Percentiles rank a stretch among this genome's conserved stretches.
Conservation (phyloP, 2,113 vertebrate genomes). For the Pteronura brasiliensis region DNA sequence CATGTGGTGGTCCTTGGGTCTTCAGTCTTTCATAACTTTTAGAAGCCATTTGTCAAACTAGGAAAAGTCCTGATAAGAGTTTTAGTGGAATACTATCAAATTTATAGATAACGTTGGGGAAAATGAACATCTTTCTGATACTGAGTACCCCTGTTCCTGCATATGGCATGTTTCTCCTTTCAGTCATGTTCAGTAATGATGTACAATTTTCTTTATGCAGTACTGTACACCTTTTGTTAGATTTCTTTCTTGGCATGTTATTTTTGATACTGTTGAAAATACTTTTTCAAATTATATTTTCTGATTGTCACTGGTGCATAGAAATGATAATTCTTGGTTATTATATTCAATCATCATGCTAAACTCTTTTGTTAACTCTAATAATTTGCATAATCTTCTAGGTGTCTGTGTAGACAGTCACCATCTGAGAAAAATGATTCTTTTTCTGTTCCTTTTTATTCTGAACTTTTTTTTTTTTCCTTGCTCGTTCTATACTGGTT, state of each 20-base stretch:
- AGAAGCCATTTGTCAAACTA: background rate
- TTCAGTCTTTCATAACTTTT: background rate
- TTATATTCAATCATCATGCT: background rate
- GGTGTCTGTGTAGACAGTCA: background rate
- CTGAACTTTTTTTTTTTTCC: background rate
- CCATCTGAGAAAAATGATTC: background rate
- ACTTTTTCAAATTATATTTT: conserved; percentile 15
- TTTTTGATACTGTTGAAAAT: conserved; percentile 17
- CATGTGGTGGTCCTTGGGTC: background rate
- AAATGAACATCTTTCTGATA: background rate
- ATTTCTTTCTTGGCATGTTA: background rate
- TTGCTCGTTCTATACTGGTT: background rate
- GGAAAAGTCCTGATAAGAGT: background rate
- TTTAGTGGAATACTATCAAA: background rate
- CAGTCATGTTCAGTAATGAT: background rate
- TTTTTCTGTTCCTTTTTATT: background rate
- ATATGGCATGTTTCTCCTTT: background rate
- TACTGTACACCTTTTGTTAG: background rate
- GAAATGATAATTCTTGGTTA: background rate
- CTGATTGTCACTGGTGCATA: background rate
- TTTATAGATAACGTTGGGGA: background rate
- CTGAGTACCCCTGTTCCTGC: background rate
- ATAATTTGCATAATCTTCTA: background rate
- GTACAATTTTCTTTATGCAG: background rate
- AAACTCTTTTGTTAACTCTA: background rate